Conservation (phyloP, 2,113 vertebrate species). For the Myocastor coypus region DNA sequence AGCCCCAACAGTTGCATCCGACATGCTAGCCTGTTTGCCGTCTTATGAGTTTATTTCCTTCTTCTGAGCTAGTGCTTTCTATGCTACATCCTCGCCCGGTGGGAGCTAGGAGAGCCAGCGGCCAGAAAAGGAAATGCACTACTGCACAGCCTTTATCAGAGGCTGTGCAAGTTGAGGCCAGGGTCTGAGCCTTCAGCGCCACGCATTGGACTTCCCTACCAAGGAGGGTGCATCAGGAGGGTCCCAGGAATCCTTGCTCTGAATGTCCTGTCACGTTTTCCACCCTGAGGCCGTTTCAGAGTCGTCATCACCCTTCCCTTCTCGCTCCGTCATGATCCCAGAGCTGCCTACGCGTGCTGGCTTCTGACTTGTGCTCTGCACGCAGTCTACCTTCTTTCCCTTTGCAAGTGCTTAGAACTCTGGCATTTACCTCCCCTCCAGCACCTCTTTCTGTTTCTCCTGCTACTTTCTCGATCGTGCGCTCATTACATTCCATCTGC, state of each 20-base stretch:
- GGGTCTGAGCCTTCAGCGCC: neutral
- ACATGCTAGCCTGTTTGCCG: neutral
- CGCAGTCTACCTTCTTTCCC: neutral
- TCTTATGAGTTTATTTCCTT: neutral
- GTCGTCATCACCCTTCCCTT: neutral
- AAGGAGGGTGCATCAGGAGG: neutral
- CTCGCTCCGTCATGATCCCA: neutral
- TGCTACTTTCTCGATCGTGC: too few species aligned
- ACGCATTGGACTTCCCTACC: rapidly evolving
- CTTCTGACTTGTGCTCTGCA: neutral
- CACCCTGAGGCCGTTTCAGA: neutral
- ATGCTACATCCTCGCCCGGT: neutral
- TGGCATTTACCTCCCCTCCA: neutral
- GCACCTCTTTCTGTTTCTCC: too few species aligned
- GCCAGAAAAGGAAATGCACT: neutral
- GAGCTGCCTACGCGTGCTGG: neutral
- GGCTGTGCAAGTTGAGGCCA: neutral
- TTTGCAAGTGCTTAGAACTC: neutral
- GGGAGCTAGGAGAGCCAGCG: neutral
- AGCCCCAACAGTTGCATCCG: neutral
- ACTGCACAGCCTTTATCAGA: too few species aligned
- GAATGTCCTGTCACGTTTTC: neutral
- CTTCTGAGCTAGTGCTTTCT: neutral
- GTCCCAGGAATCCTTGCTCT: neutral
- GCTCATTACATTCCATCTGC: too few species aligned